Percentiles rank a stretch among this genome's conserved stretches.
Evolutionary conservation across 1,140 invertebrate genomes (phyloP).

Genomic region (Conus betulinus): DNA sequence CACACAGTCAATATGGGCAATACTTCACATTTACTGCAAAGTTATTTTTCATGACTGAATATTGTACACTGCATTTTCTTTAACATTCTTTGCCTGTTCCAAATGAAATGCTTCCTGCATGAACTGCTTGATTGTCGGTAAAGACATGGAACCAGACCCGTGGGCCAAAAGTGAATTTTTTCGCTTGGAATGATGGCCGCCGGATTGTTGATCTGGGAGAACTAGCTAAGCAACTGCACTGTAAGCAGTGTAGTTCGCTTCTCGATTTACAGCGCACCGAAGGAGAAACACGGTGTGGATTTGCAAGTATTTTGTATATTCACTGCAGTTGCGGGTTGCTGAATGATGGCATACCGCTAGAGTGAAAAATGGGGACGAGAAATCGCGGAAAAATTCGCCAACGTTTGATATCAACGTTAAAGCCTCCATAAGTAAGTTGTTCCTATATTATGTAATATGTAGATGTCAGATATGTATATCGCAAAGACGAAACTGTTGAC

Average conservation of each 20-base stretch:
- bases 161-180: slow-evolving; percentile 33
- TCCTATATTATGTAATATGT: too few species aligned
- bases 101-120: neutral
- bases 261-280: slow-evolving; percentile 26
- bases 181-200: slow-evolving; percentile 33
- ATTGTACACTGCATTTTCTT: neutral
- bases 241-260: slow-evolving; percentile 24
- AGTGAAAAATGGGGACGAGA: neutral
- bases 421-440: slow-evolving; percentile 33
- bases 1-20: too few species aligned
- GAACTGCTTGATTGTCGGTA: neutral
- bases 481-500: too few species aligned
- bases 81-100: neutral
- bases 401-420: slow-evolving; percentile 34
- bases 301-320: slow-evolving; percentile 31
- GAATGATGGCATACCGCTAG: slow-evolving; percentile 29
- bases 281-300: slow-evolving; percentile 21
- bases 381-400: neutral
- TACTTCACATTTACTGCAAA: neutral
- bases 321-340: slow-evolving; percentile 19
- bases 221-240: slow-evolving; percentile 21
- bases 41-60: neutral
- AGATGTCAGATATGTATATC: too few species aligned
- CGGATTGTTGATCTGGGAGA: slow-evolving; percentile 29
- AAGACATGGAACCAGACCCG: slow-evolving; percentile 5